Evolutionary conservation across 2,113 vertebrate genomes (phyloP).

Genomic region (Pagrus major): DNA sequence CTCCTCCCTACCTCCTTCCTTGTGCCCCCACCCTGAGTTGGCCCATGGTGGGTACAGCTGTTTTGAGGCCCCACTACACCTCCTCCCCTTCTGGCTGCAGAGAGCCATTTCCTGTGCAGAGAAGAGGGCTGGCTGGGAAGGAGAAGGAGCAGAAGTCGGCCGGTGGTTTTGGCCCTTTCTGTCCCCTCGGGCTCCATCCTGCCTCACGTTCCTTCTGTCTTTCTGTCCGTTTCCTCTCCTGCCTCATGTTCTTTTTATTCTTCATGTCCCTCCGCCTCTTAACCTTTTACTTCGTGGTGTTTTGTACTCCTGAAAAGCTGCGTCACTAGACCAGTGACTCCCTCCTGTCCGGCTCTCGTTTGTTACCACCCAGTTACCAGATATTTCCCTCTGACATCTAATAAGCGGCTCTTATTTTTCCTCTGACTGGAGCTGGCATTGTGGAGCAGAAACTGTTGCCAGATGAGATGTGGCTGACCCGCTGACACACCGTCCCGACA

Average conservation of each 20-base stretch:
- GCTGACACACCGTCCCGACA: conserved; percentile 42
- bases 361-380: conserved; percentile 62
- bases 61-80: conserved; percentile 38
- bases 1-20: conserved; percentile 10
- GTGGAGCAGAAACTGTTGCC: conserved; percentile 66
- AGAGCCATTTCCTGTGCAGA: conserved; percentile 71
- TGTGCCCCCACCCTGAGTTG: conserved; percentile 19
- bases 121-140: conserved; percentile 44
- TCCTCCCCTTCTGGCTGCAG: conserved; percentile 63
- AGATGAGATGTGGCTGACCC: conserved; percentile 73
- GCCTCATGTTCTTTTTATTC: conserved; percentile 17
- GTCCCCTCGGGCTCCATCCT: conserved; percentile 36
- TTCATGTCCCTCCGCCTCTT: conserved; percentile 1
- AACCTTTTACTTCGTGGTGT: conserved; percentile 35
- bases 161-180: conserved; percentile 47
- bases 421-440: conserved; percentile 23
- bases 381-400: conserved; percentile 61
- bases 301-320: conserved; percentile 27
- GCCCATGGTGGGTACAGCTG: conserved; percentile 62
- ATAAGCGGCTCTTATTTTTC: conserved; percentile 50
- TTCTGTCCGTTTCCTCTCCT: conserved; percentile 46
- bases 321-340: conserved; percentile 29
- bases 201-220: conserved; percentile 54
- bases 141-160: conserved; percentile 33
- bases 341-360: conserved; percentile 6